Percentiles rank a stretch among this genome's conserved stretches.
Conservation (phyloP, 37 sponge, comb jelly and placozoan species). For the Ianthella basta region DNA sequence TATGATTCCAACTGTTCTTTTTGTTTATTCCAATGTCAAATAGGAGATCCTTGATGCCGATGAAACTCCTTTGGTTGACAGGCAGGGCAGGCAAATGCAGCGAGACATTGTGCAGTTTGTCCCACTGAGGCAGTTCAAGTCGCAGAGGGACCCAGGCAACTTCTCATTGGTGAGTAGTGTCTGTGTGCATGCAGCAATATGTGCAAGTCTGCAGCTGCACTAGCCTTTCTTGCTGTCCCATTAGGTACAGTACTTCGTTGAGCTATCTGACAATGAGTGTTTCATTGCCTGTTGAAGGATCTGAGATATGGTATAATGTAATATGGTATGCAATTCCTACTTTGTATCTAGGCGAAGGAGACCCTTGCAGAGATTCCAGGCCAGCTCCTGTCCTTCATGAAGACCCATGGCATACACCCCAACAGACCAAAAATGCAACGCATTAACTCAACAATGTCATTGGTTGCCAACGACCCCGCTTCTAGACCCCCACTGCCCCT, state of each 20-base stretch:
- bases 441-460: neutral
- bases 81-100: conserved; percentile 63
- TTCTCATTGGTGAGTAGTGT: conserved; percentile 73
- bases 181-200: no score
- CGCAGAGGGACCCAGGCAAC: conserved; percentile 39
- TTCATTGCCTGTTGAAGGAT: no score
- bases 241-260: no score
- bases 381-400: conserved; percentile 78
- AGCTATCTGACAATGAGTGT: no score
- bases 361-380: conserved; percentile 89
- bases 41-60: conserved; percentile 90
- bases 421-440: conserved; percentile 66
- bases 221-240: no score
- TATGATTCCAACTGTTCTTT: neutral
- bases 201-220: no score
- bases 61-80: conserved; percentile 71
- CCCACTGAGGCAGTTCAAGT: conserved; percentile 61
- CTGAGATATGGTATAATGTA: no score
- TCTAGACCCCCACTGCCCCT: no score
- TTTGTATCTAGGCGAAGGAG: conserved; percentile 88
- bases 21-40: neutral
- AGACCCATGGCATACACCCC: conserved; percentile 62
- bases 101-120: conserved; percentile 96
- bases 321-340: no score
- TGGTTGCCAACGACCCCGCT: no score